These are phyloP conservation scores for Acanthosoma haemorrhoidale DNA, from an alignment of 2,888 invertebrate genomes.

Conservation along the genomic window DNA sequence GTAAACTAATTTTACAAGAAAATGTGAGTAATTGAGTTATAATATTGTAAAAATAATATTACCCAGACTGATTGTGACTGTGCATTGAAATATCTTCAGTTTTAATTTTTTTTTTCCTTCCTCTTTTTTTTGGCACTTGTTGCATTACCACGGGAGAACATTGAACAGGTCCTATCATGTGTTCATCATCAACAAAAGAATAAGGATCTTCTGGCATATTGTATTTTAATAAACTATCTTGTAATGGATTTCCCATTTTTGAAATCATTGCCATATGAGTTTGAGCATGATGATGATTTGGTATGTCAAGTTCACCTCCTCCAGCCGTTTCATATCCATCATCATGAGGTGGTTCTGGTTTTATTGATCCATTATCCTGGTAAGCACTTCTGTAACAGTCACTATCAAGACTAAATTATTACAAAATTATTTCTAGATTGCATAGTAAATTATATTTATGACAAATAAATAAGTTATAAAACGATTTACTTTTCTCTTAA, in stretches of 20 bases:
- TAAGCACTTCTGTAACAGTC: constrained; percentile 36
- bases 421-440: too few species aligned
- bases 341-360: constrained; percentile 68
- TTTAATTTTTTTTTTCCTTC: constrained; percentile 73
- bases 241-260: constrained; percentile 31
- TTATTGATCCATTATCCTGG: constrained; percentile 44
- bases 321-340: constrained; percentile 85
- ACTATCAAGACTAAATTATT: not conserved
- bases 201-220: constrained; percentile 59
- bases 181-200: constrained; percentile 71
- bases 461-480: too few species aligned
- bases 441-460: too few species aligned
- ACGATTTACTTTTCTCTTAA: too few species aligned
- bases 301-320: constrained; percentile 44
- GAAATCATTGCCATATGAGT: constrained; percentile 33
- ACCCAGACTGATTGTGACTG: constrained; percentile 23
- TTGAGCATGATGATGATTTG: constrained; percentile 41
- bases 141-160: constrained; percentile 39
- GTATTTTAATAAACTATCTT: constrained; percentile 39
- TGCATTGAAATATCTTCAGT: constrained; percentile 46
- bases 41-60: not conserved
- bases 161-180: constrained; percentile 47
- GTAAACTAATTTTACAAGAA: too few species aligned
- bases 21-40: too few species aligned
- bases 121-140: constrained; percentile 61